phyloP scores from a whole-genome alignment of 2,888 invertebrate genomes.

The Acanthosoma haemorrhoidale region DNA sequence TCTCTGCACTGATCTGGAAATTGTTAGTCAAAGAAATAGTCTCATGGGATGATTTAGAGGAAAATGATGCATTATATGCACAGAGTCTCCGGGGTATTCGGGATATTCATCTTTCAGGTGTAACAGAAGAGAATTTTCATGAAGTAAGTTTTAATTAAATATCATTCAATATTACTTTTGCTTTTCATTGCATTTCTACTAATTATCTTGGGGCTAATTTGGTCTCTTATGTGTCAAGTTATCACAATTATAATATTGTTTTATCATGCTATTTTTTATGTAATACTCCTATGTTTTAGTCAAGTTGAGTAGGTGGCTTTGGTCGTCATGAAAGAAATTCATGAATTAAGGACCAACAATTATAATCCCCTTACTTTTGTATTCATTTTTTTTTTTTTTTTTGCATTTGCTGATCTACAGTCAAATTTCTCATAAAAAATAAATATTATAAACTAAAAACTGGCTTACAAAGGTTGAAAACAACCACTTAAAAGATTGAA shows the following conservation, averaged over 20 bases:
- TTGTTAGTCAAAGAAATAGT: slow-evolving; percentile 56
- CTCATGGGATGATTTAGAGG: slow-evolving; percentile 57
- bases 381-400: too few species aligned
- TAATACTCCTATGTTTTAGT: too few species aligned
- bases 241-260: not conserved
- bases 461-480: too few species aligned
- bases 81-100: slow-evolving; percentile 56
- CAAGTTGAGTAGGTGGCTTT: too few species aligned
- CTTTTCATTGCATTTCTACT: not conserved
- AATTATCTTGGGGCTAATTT: not conserved
- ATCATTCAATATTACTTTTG: not conserved
- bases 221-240: not conserved
- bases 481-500: too few species aligned
- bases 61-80: slow-evolving; percentile 55
- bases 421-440: too few species aligned
- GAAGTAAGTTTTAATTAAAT: slow-evolving; percentile 46
- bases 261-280: too few species aligned
- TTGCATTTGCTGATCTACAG: too few species aligned
- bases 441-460: too few species aligned
- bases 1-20: slow-evolving; percentile 60
- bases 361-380: too few species aligned
- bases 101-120: slow-evolving; percentile 56
- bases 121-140: slow-evolving; percentile 56
- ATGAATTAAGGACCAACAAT: too few species aligned
- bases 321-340: too few species aligned